Base-by-base conservation (phyloP, 2,113 vertebrate genomes). In the Leucosticte australis region DNA sequence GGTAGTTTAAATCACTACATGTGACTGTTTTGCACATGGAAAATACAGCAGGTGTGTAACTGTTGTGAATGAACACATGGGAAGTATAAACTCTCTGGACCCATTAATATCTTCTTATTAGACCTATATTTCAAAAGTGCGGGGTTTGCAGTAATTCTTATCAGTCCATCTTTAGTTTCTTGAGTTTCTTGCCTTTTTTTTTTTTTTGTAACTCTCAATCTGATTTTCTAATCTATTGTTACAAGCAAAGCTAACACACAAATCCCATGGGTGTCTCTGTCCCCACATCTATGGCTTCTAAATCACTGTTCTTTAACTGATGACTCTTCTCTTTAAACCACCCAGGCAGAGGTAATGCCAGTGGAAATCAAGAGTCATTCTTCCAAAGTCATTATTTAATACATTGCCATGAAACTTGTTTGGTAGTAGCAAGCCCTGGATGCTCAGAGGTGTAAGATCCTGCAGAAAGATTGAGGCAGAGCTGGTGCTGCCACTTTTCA, bases 291-390 rank as follows among this genome's bases (percentile, higher is more conserved):
- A 41, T 1, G 1, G 27, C 64, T 92, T 65, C 78, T 67, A 77
- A 94, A 91, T 73, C 74, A 46, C 75, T 70, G 3, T 77, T 94
- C 26, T 55, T 91, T 88, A 39, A 46, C 68, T 67, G 60, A 86
- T 77, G 87, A 37, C 42, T 79, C 26, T 83, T 60, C 84, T 49
- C 37, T 33, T 82, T 53, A 85, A 92, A 83, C 71, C 63, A 88
- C 74, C 21, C 67, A 67, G 81, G 39, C 53, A 77, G 75, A 57
- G 33, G 23, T 65, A 77, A 74, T 91, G 57, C 53, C 55, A 30
- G 57, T 90, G 67, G 70, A 95, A 96, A 90, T 91, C 67, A 69
- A 31, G 67, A 87, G n/a, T 85, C 55, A n/a, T 79, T 91, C 57
- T 87, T 83, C 62, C 50, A 70, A 5, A 83, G 82, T 76, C 78